phyloP scores from a whole-genome alignment of 2,888 invertebrate genomes.

The Lissonota sp. region DNA sequence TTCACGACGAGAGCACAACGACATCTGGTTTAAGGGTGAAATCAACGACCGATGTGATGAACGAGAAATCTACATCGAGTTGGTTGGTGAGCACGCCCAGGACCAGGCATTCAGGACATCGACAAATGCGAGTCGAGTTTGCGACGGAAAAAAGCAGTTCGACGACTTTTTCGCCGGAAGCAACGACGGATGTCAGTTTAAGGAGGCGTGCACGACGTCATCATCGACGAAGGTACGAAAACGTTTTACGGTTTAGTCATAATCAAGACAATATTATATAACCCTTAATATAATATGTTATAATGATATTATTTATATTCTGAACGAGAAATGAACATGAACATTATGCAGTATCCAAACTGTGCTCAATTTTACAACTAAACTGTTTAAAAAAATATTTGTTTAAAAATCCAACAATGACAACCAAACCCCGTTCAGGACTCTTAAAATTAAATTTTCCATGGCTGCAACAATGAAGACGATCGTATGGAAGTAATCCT shows the following conservation, averaged over 20 bases:
- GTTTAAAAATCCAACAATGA: no score
- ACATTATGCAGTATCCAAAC: no score
- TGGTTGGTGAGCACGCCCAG: slow-evolving; percentile 66
- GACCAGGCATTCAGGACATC: slow-evolving; percentile 69
- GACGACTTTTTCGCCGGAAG: slow-evolving; percentile 59
- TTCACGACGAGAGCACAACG: slow-evolving; percentile 40
- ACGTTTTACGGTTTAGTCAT: neutral
- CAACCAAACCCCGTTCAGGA: no score
- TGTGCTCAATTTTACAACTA: no score
- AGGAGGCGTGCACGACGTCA: slow-evolving; percentile 75
- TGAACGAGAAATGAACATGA: no score
- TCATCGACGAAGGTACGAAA: slow-evolving; percentile 74
- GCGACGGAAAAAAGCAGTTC: slow-evolving; percentile 60
- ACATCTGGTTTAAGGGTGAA: slow-evolving; percentile 22
- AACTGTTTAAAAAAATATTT: no score
- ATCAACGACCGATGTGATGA: slow-evolving; percentile 24
- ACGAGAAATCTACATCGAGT: slow-evolving; percentile 29
- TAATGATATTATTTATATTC: no score
- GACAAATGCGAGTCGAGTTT: slow-evolving; percentile 44
- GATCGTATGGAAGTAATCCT: no score
- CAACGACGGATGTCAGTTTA: slow-evolving; percentile 57
- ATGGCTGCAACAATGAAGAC: no score
- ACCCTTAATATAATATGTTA: no score
- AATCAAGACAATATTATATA: no score
- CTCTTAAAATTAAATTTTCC: no score